phyloP scores from a whole-genome alignment of 2,113 vertebrate genomes.

The Syrrhaptes paradoxus region DNA sequence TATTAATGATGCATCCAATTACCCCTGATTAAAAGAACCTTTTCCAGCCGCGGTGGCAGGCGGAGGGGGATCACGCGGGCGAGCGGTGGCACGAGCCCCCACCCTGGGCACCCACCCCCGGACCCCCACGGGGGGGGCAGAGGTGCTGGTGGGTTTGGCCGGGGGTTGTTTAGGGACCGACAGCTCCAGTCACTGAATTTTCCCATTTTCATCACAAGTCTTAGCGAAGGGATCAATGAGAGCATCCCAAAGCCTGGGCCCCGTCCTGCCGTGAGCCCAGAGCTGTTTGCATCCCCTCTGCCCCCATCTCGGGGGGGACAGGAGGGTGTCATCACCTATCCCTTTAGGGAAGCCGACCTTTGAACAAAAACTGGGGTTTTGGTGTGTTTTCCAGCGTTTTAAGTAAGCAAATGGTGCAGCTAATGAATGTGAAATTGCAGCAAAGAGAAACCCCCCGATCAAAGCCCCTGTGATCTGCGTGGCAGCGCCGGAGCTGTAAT shows the following conservation, averaged over 20 bases:
- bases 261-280: background rate
- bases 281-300: background rate
- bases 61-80: background rate
- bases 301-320: rapidly evolving
- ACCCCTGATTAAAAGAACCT: conserved; percentile 55
- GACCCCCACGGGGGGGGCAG: background rate
- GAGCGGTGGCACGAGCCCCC: background rate
- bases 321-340: rapidly evolving
- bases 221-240: background rate
- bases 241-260: background rate
- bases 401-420: background rate
- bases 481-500: background rate
- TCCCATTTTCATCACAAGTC: rapidly evolving
- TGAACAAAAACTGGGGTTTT: rapidly evolving
- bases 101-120: background rate
- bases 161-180: background rate
- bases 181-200: rapidly evolving
- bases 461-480: background rate
- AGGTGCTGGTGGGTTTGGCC: rapidly evolving
- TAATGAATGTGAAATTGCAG: background rate
- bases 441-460: background rate
- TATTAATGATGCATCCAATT: conserved; percentile 46
- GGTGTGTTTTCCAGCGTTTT: background rate
- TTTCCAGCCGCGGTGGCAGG: background rate
- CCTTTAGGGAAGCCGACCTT: background rate